Base-by-base conservation (phyloP, 2,113 vertebrate genomes). In the Perca fluviatilis region DNA sequence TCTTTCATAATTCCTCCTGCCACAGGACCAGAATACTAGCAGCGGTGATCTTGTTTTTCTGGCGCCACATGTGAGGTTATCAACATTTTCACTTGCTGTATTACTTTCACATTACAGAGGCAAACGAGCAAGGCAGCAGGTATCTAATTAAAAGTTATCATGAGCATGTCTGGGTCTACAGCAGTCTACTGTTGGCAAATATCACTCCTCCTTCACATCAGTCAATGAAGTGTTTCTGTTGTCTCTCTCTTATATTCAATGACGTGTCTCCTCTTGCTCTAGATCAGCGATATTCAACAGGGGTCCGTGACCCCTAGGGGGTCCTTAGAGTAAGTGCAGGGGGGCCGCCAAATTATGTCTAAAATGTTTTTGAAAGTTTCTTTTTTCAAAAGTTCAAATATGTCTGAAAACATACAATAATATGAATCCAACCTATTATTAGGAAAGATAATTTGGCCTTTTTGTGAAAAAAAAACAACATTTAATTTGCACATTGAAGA, bases 1-100 rank as follows among this genome's bases (percentile, higher is more conserved):
- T 67, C 47, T 75, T 82, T 85, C 71, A 67, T 61, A 7, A 60
- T 51, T 75, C 56, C 80, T 66, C 63, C 27, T 51, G 46, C 30
- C 40, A 68, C 46, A 63, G 72, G 56, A 61, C 43, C 36, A 64
- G 33, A 65, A 71, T 43, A 69, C 67, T 21, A 47, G 47, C n/a
- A 67, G 69, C 5, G 2, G n/a, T 72, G 62, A 67, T 46, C 10
- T 70, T 65, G 62, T 72, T 77, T 74, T 77, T 76, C 60, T 53
- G n/a, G 12, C n/a, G 5, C 40, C 36, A 77, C 25, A 51, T 70
- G 70, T 64, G 40, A 36, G 0, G 25, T 62, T 73, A 71, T 53
- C 33, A 30, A 54, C 16, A 61, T 51, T 63, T 70, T 25, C 21
- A 19, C 46, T 40, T 18, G 14, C 47, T 71, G 15, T 66, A 13